Percentiles rank a stretch among this genome's conserved stretches.
phyloP scores from a whole-genome alignment of 2,888 invertebrate genomes.

The Sphecodes monilicornis region DNA sequence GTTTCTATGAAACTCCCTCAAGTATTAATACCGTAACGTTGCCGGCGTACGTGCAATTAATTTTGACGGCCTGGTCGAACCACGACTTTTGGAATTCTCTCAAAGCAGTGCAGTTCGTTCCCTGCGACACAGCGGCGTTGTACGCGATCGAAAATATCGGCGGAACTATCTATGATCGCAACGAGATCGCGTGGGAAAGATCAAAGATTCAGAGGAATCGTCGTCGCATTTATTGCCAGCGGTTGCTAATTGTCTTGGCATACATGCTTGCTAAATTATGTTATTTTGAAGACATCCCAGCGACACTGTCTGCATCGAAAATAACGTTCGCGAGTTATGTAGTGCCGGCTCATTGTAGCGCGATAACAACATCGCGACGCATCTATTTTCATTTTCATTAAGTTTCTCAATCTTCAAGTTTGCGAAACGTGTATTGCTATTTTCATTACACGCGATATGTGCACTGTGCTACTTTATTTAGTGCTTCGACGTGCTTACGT shows the following conservation, averaged over 20 bases:
- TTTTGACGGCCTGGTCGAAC: slow-evolving; percentile 4
- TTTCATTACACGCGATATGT: background rate
- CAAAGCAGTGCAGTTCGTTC: background rate
- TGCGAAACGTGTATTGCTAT: slow-evolving; percentile 31
- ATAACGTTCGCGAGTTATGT: slow-evolving; percentile 15
- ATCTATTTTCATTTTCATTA: slow-evolving; percentile 53
- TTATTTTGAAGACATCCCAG: slow-evolving; percentile 19
- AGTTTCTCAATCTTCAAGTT: slow-evolving; percentile 50
- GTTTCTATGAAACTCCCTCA: slow-evolving; percentile 20
- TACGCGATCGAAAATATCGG: background rate
- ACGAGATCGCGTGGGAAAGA: background rate
- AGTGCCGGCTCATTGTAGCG: slow-evolving; percentile 13
- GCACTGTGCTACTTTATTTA: background rate
- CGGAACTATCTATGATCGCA: background rate
- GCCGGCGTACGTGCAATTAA: slow-evolving; percentile 15
- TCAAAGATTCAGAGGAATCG: background rate
- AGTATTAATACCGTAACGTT: slow-evolving; percentile 18
- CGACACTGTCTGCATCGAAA: slow-evolving; percentile 15
- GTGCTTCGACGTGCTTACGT: background rate
- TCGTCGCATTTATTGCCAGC: background rate
- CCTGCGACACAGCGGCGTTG: background rate
- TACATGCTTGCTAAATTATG: background rate
- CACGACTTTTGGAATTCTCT: slow-evolving; percentile 11
- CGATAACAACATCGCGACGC: slow-evolving; percentile 43
- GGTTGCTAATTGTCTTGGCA: slow-evolving; percentile 41